phyloP scores from a whole-genome alignment of 2,888 invertebrate species.

The Athalia cordata region DNA sequence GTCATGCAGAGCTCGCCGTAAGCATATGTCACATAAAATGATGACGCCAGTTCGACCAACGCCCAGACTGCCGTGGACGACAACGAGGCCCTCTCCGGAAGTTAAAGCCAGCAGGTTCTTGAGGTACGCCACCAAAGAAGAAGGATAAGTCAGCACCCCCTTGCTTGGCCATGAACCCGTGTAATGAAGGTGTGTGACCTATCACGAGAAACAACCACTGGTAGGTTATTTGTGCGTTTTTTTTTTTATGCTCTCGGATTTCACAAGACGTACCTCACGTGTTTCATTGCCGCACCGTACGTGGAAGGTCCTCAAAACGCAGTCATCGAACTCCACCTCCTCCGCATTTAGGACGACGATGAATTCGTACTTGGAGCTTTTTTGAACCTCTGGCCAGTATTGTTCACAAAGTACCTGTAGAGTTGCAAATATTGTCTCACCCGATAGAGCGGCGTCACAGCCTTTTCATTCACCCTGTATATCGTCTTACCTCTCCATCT shows the following conservation, averaged over 20 bases:
- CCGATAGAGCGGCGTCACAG: too few relatives aligned
- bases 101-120: slow-evolving; percentile 69
- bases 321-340: slow-evolving; percentile 69
- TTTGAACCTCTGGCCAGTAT: slow-evolving; percentile 75
- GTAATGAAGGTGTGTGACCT: slow-evolving; percentile 75
- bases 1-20: slow-evolving; percentile 74
- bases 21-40: slow-evolving; percentile 77
- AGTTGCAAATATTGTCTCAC: slow-evolving; percentile 24
- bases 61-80: too few relatives aligned
- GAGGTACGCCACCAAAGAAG: slow-evolving; percentile 69
- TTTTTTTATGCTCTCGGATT: background rate
- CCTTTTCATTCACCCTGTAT: too few relatives aligned
- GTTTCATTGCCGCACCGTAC: slow-evolving; percentile 59
- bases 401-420: slow-evolving; percentile 74
- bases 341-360: slow-evolving; percentile 66
- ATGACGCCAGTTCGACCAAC: too few relatives aligned
- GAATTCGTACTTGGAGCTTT: slow-evolving; percentile 67
- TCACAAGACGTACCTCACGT: slow-evolving; percentile 60
- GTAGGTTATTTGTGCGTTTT: background rate
- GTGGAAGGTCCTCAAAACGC: slow-evolving; percentile 66
- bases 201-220: slow-evolving; percentile 18
- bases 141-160: slow-evolving; percentile 72
- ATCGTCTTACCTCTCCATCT: slow-evolving; percentile 65
- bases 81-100: slow-evolving; percentile 59
- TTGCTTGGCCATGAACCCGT: slow-evolving; percentile 75